These are phyloP conservation scores for Ariopsis seemanni DNA, from an alignment of 2,113 vertebrate genomes.

Conservation along the genomic window DNA sequence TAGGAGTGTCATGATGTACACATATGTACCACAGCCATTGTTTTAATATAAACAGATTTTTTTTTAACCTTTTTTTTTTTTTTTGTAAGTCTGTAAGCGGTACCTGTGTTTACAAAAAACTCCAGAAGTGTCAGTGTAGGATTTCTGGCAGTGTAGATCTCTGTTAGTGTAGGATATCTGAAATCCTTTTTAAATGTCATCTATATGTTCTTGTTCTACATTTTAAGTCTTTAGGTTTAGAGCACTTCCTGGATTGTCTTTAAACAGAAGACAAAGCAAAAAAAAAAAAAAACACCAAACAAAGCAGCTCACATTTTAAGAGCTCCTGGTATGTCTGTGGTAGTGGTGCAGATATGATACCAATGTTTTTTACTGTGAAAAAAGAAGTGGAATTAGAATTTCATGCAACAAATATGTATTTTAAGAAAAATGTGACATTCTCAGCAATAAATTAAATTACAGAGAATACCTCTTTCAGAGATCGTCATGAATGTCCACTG, in stretches of 20 bases:
- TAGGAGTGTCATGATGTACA: no score
- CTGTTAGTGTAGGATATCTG: not conserved
- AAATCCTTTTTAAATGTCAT: not conserved
- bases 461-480: constrained; percentile 41
- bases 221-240: not conserved
- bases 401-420: not conserved
- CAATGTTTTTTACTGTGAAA: constrained; percentile 42
- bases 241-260: not conserved
- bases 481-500: constrained; percentile 39
- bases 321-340: constrained; percentile 45
- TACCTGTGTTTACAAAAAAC: not conserved
- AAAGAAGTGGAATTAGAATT: not conserved
- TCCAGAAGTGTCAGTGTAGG: not conserved
- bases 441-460: not conserved
- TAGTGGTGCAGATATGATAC: constrained; percentile 31
- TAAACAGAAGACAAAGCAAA: not conserved
- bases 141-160: no score
- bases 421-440: not conserved
- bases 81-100: not conserved
- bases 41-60: not conserved
- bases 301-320: constrained; percentile 45
- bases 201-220: not conserved
- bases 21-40: not conserved
- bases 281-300: not conserved
- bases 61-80: no score